Evolutionary conservation across 1,140 invertebrate species (phyloP).

Genomic region (Schmidtea mediterranea): DNA sequence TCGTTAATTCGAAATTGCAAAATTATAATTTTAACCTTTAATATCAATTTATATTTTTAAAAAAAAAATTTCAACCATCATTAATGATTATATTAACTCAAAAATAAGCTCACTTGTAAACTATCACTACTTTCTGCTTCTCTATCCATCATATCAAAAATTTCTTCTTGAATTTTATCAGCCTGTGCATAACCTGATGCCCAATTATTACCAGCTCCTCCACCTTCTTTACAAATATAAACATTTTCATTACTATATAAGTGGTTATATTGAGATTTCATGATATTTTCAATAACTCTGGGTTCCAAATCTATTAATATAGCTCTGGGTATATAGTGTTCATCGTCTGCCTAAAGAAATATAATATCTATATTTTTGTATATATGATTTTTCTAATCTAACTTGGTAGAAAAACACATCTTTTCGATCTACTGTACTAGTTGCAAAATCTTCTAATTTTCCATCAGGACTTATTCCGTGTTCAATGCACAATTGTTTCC

Average conservation of each 20-base stretch:
- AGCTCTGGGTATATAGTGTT: slow-evolving; percentile 86
- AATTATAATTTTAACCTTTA: no score
- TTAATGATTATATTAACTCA: no score
- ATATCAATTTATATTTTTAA: no score
- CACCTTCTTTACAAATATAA: slow-evolving; percentile 80
- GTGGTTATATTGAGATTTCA: slow-evolving; percentile 77
- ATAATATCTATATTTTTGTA: no score
- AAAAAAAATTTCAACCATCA: no score
- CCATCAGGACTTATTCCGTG: slow-evolving; percentile 92
- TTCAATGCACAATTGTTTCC: slow-evolving; percentile 88
- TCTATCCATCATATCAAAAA: slow-evolving; percentile 91
- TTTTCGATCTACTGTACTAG: slow-evolving; percentile 56
- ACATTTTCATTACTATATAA: slow-evolving; percentile 94
- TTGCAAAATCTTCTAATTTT: slow-evolving; percentile 66
- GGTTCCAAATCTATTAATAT: slow-evolving; percentile 86
- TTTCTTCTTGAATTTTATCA: slow-evolving; percentile 66
- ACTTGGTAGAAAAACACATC: slow-evolving; percentile 97
- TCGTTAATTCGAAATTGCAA: no score
- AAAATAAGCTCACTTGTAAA: slow-evolving; percentile 48
- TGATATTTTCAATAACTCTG: slow-evolving; percentile 77
- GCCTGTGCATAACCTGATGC: slow-evolving; percentile 56
- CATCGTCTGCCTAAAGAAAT: slow-evolving; percentile 51
- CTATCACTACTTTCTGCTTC: slow-evolving; percentile 95
- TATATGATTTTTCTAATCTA: background rate
- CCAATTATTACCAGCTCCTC: slow-evolving; percentile 98